These are phyloP conservation scores for Proisotoma minuta DNA, from an alignment of 2,888 invertebrate species.

Conservation along the genomic window DNA sequence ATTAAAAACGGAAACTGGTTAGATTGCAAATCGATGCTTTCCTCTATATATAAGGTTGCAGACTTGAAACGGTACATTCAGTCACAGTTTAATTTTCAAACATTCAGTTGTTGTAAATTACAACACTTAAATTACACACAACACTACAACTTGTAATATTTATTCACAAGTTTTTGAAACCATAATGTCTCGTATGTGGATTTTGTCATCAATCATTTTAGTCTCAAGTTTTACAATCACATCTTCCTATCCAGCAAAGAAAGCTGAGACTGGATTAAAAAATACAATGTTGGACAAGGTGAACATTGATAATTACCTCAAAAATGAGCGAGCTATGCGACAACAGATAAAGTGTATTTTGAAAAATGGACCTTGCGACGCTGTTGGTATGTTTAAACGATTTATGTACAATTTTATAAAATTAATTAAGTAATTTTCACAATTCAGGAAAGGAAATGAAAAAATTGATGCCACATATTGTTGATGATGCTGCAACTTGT, in stretches of 20 bases:
- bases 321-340: conserved; percentile 27
- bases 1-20: no score
- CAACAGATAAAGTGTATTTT: conserved; percentile 34
- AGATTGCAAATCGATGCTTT: no score
- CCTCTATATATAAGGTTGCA: no score
- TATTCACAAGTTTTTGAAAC: no score
- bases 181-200: no score
- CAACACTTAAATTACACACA: no score
- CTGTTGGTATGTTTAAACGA: conserved; percentile 1
- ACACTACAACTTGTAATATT: no score
- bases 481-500: background rate
- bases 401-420: background rate
- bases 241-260: conserved; percentile 1
- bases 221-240: no score
- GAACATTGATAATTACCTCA: conserved; percentile 25
- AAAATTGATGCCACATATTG: conserved; percentile 2
- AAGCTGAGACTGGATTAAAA: background rate
- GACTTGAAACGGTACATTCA: no score
- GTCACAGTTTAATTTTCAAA: no score
- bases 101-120: no score
- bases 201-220: no score
- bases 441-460: conserved; percentile 12
- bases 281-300: conserved; percentile 25
- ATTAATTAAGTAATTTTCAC: background rate
- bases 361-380: conserved; percentile 26